phyloP scores from a whole-genome alignment of 1,140 invertebrate genomes.

The Tribolium madens region DNA sequence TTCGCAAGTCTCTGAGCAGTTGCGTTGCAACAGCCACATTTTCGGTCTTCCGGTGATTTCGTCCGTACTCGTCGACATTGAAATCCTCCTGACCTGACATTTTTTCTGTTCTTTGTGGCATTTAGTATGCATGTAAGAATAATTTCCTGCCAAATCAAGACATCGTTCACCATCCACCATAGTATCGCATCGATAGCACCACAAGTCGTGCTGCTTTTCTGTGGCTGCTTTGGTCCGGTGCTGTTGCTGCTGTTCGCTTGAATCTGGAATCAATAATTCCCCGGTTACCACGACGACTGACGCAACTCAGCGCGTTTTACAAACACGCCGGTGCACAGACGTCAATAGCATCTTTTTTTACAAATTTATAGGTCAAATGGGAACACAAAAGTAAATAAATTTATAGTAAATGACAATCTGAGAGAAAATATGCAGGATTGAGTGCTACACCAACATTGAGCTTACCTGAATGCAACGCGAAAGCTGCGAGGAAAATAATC shows the following conservation, averaged over 20 bases:
- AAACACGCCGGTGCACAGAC: slow-evolving; percentile 29
- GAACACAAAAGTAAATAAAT: no score
- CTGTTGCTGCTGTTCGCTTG: slow-evolving; percentile 56
- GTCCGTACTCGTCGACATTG: slow-evolving; percentile 84
- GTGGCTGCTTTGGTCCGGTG: slow-evolving; percentile 82
- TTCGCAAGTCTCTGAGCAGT: slow-evolving; percentile 85
- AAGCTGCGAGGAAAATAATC: background rate
- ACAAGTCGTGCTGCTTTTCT: slow-evolving; percentile 79
- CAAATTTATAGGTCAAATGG: slow-evolving; percentile 25
- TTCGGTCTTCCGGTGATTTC: slow-evolving; percentile 81
- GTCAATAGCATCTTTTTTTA: slow-evolving; percentile 25
- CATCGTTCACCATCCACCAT: slow-evolving; percentile 79
- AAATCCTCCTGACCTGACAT: slow-evolving; percentile 87
- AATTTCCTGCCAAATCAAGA: slow-evolving; percentile 73
- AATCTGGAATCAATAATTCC: slow-evolving; percentile 49
- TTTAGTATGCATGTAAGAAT: slow-evolving; percentile 75
- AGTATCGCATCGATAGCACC: slow-evolving; percentile 84
- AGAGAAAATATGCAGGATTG: no score
- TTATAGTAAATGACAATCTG: no score
- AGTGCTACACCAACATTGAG: background rate
- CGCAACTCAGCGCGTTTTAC: slow-evolving; percentile 31
- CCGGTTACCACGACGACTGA: slow-evolving; percentile 42
- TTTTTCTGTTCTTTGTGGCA: slow-evolving; percentile 80
- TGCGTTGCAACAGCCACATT: slow-evolving; percentile 85
- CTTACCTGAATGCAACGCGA: slow-evolving; percentile 2